Evolutionary conservation across 2,113 vertebrate species (phyloP), one percentile per base, ranked within the genome.

Genomic region (Rattus rattus): DNA sequence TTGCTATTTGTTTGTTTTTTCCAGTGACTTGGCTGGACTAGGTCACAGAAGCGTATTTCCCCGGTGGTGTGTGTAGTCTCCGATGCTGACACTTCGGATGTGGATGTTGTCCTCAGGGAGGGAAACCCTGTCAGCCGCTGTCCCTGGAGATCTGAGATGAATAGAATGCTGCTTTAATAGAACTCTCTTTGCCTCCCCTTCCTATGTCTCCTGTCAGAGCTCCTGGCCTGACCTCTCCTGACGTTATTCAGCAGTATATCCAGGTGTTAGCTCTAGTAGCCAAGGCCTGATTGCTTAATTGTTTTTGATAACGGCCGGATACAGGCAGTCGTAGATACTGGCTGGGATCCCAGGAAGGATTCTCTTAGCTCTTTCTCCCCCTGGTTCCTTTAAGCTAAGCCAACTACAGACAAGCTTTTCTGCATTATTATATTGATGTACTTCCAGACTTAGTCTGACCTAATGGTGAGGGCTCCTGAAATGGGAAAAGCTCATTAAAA

Each of bases 381-480:
- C 22, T 12, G 1, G 19, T 73, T 72, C 73, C 79, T 47, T 91
- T 95, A 77, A 77, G 61, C 61, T 69, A 69, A 69, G 95, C 95
- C 96, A 97, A 59, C 93, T 97, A 95, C 84, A 97, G 97, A 97
- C 86, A 96, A 97, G 97, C 97, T 97, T 98, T 97, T 96, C 97
- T 92, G 91, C 39, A 33, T 98, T 98, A 98, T 98, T 98, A 98
- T 97, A 95, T 97, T 97, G 70, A 97, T 97, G 96, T 96, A 90
- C 95, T 97, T 98, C 97, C 95, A 97, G 97, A 97, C 95, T 97
- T 94, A 91, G 30, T 65, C 65, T 98, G 98, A 98, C 97, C 97
- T 98, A 98, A 97, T 93, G 97, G 95, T 97, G 91, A 97, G 97
- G n/a, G 52, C 94, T 98, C 96, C 97, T 96, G 91, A 92, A 98